These are phyloP conservation scores for Rhagoletis zephyria DNA, from an alignment of 1,140 invertebrate species.

Conservation along the genomic window DNA sequence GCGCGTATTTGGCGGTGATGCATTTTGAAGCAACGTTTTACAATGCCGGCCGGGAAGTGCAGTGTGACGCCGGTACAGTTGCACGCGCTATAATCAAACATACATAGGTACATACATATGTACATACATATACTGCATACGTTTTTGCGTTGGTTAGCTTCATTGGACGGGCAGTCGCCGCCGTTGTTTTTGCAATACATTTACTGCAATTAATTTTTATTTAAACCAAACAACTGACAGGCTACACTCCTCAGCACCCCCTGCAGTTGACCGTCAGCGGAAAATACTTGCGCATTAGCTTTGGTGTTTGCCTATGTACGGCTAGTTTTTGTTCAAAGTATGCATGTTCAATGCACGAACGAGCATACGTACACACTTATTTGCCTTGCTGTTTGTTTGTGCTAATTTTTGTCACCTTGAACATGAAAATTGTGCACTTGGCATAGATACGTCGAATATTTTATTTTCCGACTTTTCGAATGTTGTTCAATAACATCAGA, in stretches of 20 bases:
- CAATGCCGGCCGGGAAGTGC: neutral
- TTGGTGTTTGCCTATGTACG: neutral
- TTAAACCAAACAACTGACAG: constrained; percentile 42
- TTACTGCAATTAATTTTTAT: constrained; percentile 49
- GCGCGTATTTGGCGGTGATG: neutral
- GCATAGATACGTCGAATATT: constrained; percentile 56
- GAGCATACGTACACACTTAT: neutral
- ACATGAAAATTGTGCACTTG: constrained; percentile 59
- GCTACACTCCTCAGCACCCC: neutral
- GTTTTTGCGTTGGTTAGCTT: neutral
- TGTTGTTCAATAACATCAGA: constrained; percentile 33
- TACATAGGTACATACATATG: neutral
- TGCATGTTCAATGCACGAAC: neutral
- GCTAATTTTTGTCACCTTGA: constrained; percentile 57
- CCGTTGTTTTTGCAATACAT: neutral
- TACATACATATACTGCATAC: no score
- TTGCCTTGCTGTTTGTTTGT: constrained; percentile 6
- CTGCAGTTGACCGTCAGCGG: neutral
- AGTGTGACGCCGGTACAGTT: neutral
- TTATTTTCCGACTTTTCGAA: constrained; percentile 44
- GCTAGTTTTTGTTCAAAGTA: neutral
- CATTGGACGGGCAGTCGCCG: neutral
- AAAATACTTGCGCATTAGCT: constrained; percentile 15
- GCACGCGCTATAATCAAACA: constrained; percentile 1
- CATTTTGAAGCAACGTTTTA: neutral